phyloP scores from a whole-genome alignment of 2,888 invertebrate genomes.

The Megalurothrips usitatus region DNA sequence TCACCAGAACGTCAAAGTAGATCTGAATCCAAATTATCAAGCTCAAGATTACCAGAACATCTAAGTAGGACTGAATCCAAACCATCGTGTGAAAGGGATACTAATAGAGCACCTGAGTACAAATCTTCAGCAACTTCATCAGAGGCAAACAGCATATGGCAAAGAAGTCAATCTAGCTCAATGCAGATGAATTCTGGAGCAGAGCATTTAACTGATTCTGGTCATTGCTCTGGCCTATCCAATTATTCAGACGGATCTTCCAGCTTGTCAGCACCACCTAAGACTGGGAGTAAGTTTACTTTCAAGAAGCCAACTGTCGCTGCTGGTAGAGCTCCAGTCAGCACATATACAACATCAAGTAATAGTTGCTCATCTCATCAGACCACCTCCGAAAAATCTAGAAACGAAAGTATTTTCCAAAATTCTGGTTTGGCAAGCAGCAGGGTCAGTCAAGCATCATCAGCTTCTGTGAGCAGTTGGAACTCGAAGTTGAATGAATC shows the following conservation, averaged over 20 bases:
- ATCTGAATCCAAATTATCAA: not conserved
- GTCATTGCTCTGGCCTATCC: not conserved
- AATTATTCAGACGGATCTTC: not conserved
- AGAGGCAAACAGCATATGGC: not conserved
- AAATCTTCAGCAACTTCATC: not conserved
- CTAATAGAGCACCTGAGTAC: not conserved
- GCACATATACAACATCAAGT: not conserved
- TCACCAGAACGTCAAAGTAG: not conserved
- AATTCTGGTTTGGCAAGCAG: too few relatives aligned
- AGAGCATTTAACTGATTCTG: not conserved
- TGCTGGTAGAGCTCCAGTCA: not conserved
- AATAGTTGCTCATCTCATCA: not conserved
- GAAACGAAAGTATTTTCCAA: too few relatives aligned
- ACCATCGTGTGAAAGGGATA: not conserved
- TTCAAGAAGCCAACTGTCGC: not conserved
- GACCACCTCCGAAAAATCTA: too few relatives aligned
- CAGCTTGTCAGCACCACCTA: not conserved
- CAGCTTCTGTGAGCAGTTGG: not conserved
- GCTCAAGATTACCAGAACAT: too few relatives aligned
- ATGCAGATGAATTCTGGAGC: not conserved
- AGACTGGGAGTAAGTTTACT: not conserved
- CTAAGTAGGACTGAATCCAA: not conserved
- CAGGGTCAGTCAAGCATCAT: not conserved
- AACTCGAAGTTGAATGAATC: not conserved
- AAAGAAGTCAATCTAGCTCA: not conserved